Base-by-base conservation (phyloP, 2,888 invertebrate species). In the Lordiphosa fenestrarum region DNA sequence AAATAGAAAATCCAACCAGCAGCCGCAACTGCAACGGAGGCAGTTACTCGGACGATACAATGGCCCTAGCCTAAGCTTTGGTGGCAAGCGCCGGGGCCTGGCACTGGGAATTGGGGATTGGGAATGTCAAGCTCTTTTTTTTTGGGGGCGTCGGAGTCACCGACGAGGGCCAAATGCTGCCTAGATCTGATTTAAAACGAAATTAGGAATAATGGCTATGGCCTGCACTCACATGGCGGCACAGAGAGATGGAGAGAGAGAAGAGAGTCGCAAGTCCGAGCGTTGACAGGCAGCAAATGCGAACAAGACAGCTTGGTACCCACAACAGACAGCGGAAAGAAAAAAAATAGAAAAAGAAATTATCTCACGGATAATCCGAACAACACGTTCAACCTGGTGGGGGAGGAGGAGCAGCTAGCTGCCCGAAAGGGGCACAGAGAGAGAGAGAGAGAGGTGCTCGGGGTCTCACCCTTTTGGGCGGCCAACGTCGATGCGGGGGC, bases 161-260 rank as follows among this genome's bases (percentile, higher is more conserved):
- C 53, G 57, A 48, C 48, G 59, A 49, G 53, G 41, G 56, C 36
- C 38, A 37, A 50, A 60, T 40, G 59, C 49, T 50, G 37, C 54
- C 69, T 60, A 83, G 85, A 86, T 86, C 81, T 86, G 85, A 86
- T 86, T 86, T 86, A 84, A 85, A 84, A 69, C 71, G 84, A 84
- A 86, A 84, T 86, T 86, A 85, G 85, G 80, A 86, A 86, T 86
- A 86, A 86, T 86, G 73, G 86, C 82, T 72, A 85, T 77, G 73
- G 77, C 69, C 69, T 75, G 73, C 80, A 85, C 59, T 46, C 40
- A 66, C 1, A 13, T 35, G 39, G 10, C 42, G 36, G 10, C 38
- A 38, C 12, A 4, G 40, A 1, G 6, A 19, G 9, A 10, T 13
- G 10, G 19, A 15, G 10, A 13, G 19, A 12, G 15, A 10, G 47